A percentile compares a stretch with the other conserved stretches of the same genome.
Conservation (phyloP, 2,888 invertebrate species). For the Ariolimax columbianus region DNA sequence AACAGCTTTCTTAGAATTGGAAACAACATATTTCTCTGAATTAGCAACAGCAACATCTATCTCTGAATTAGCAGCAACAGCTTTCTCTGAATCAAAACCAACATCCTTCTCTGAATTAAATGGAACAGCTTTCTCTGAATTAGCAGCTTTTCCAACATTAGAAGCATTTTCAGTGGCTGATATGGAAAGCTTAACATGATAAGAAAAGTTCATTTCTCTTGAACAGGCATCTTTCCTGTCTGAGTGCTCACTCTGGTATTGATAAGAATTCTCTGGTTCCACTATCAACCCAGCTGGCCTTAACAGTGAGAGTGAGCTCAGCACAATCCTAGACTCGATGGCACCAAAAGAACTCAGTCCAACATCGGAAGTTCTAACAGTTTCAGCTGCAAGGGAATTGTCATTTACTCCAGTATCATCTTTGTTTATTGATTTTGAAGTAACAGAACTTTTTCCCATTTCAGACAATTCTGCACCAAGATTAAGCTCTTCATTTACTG, state of each 20-base stretch:
- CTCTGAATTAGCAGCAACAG: too few species aligned
- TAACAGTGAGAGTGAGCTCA: slow-evolving; percentile 18
- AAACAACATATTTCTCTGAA: too few species aligned
- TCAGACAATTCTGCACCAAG: background rate
- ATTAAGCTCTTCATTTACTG: too few species aligned
- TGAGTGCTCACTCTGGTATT: background rate
- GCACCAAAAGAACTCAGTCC: background rate
- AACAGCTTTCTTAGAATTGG: too few species aligned
- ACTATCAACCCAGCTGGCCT: background rate
- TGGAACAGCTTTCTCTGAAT: too few species aligned
- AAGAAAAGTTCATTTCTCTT: background rate
- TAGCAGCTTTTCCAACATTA: background rate
- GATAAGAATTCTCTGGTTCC: background rate
- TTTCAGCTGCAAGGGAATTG: background rate
- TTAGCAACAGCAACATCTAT: too few species aligned
- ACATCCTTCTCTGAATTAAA: too few species aligned
- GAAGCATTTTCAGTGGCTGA: background rate
- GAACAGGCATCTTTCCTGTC: background rate
- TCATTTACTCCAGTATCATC: background rate
- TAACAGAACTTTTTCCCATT: background rate
- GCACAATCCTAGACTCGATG: background rate
- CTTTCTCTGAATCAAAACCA: too few species aligned
- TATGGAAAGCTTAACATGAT: background rate
- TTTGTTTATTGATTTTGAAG: background rate
- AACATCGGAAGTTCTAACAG: background rate